A percentile compares a stretch with the other conserved stretches of the same genome.
Conservation (phyloP, 1,140 invertebrate species). For the Schlechtendalia chinensis region DNA sequence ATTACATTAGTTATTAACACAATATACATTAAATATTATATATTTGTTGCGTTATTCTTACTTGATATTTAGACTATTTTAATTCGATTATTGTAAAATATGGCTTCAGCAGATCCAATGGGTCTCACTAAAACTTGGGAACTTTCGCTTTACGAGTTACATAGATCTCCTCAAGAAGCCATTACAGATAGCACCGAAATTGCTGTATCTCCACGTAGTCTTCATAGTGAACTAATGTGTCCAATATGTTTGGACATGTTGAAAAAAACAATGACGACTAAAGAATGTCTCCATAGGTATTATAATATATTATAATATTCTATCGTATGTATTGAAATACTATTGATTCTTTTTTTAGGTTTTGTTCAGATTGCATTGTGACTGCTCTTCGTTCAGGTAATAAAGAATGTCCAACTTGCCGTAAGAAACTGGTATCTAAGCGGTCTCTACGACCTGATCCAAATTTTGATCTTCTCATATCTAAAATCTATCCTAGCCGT, state of each 20-base stretch:
- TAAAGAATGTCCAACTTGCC: conserved; percentile 98
- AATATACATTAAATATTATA: background rate
- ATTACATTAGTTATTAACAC: too few relatives aligned
- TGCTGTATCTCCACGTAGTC: conserved; percentile 89
- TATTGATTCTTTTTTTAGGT: conserved; percentile 56
- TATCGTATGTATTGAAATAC: background rate
- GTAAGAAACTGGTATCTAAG: conserved; percentile 98
- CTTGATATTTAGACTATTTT: background rate
- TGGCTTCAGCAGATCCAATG: conserved; percentile 59
- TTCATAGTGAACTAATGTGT: conserved; percentile 98
- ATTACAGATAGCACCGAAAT: conserved; percentile 95
- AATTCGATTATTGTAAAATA: background rate
- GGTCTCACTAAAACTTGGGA: conserved; percentile 93
- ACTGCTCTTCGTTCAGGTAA: conserved; percentile 97
- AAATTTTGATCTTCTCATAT: conserved; percentile 96
- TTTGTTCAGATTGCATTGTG: conserved; percentile 98
- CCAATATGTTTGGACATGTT: conserved; percentile 99
- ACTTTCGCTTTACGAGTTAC: conserved; percentile 92
- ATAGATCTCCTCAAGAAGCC: conserved; percentile 84
- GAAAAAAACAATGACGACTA: conserved; percentile 99
- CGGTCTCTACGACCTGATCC: conserved; percentile 93
- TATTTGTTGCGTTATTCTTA: background rate
- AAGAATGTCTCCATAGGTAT: conserved; percentile 92
- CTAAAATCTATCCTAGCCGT: conserved; percentile 96
- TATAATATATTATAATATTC: background rate